Conservation (phyloP, 2,888 invertebrate species). For the Troglohyphantes excavatus region DNA sequence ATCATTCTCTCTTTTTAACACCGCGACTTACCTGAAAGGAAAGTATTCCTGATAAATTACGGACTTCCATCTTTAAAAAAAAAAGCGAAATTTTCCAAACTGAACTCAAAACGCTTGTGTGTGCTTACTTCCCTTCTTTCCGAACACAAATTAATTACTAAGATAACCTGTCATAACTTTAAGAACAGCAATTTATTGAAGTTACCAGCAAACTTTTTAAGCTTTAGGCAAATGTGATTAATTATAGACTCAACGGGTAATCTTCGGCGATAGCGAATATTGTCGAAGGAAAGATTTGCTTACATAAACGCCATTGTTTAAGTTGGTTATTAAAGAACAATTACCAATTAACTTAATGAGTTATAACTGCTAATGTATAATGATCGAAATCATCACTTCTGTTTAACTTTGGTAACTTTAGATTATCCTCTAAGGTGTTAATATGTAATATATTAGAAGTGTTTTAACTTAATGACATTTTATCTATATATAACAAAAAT, state of each 20-base stretch:
- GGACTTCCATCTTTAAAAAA: background rate
- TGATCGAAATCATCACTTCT: too few relatives aligned
- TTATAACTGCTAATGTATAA: too few relatives aligned
- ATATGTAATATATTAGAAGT: too few relatives aligned
- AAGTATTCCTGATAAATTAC: background rate
- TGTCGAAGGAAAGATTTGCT: background rate
- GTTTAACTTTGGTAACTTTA: too few relatives aligned
- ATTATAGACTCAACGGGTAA: conserved; percentile 12
- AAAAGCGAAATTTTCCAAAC: background rate
- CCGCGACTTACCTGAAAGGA: background rate
- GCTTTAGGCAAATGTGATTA: conserved; percentile 23
- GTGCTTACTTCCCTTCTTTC: background rate
- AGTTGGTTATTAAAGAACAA: background rate
- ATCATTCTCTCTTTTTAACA: too few relatives aligned
- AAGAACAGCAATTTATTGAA: conserved; percentile 9
- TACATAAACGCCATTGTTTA: background rate
- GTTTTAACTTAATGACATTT: too few relatives aligned
- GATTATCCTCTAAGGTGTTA: too few relatives aligned
- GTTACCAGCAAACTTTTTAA: conserved; percentile 27
- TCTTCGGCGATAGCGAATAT: background rate
- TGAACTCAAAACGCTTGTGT: background rate
- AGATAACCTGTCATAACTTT: conserved; percentile 39
- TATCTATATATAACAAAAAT: too few relatives aligned
- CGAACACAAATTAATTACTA: conserved; percentile 32
- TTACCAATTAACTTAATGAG: background rate